Percentiles rank a stretch among this genome's conserved stretches.
These are phyloP conservation scores for Macropus fuliginosus DNA, from an alignment of 2,797 vertebrate genomes.

Conservation along the genomic window DNA sequence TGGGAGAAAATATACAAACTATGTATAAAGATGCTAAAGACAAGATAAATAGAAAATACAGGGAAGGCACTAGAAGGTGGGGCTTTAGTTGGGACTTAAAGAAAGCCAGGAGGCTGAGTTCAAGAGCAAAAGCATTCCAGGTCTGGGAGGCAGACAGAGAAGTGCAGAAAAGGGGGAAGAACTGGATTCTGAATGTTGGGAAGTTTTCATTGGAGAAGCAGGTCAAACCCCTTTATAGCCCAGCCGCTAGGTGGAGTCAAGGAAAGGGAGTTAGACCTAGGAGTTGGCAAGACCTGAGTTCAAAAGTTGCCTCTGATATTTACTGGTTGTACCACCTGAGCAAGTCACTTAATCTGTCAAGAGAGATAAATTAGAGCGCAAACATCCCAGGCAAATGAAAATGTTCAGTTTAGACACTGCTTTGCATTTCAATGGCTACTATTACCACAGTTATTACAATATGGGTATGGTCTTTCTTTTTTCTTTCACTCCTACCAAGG, in stretches of 20 bases:
- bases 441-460: neutral
- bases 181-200: neutral
- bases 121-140: neutral
- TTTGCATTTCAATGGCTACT: neutral
- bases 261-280: neutral
- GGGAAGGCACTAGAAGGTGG: neutral
- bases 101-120: neutral
- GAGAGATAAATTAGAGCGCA: neutral
- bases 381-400: neutral
- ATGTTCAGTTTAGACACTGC: no score
- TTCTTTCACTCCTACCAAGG: neutral
- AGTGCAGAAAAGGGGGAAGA: neutral
- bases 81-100: neutral
- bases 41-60: neutral
- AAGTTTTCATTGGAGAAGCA: neutral
- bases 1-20: neutral
- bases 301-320: neutral
- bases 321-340: neutral
- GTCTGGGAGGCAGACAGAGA: neutral
- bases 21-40: neutral
- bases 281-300: neutral
- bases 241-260: neutral
- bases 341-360: neutral
- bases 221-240: neutral
- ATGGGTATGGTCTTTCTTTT: neutral